These are phyloP conservation scores for Pseudonaja textilis DNA, from an alignment of 2,113 vertebrate species.

Conservation along the genomic window DNA sequence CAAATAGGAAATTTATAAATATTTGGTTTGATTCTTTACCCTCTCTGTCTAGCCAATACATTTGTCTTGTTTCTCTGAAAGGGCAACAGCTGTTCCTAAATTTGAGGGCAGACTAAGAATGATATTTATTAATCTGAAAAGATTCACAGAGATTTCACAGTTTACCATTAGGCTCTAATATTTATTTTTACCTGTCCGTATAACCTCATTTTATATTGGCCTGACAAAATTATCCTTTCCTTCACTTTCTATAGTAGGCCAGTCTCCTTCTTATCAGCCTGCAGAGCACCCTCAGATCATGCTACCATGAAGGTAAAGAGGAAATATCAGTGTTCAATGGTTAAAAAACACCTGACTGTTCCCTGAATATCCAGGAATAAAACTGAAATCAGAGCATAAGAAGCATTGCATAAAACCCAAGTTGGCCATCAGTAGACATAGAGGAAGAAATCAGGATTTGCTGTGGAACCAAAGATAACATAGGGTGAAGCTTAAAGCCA, in stretches of 20 bases:
- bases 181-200: background rate
- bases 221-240: background rate
- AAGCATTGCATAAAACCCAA: background rate
- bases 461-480: background rate
- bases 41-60: background rate
- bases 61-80: background rate
- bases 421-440: background rate
- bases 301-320: background rate
- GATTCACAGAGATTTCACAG: background rate
- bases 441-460: background rate
- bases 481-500: background rate
- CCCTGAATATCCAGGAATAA: background rate
- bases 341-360: background rate
- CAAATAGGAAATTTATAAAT: background rate
- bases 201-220: background rate
- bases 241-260: background rate
- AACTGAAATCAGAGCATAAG: background rate
- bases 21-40: background rate
- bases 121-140: background rate
- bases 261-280: background rate
- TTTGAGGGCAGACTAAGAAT: background rate
- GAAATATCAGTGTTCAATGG: background rate
- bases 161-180: background rate
- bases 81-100: background rate
- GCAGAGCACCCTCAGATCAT: background rate